Evolutionary conservation across 1,140 invertebrate genomes (phyloP).

Genomic region (Drosophila busckii): DNA sequence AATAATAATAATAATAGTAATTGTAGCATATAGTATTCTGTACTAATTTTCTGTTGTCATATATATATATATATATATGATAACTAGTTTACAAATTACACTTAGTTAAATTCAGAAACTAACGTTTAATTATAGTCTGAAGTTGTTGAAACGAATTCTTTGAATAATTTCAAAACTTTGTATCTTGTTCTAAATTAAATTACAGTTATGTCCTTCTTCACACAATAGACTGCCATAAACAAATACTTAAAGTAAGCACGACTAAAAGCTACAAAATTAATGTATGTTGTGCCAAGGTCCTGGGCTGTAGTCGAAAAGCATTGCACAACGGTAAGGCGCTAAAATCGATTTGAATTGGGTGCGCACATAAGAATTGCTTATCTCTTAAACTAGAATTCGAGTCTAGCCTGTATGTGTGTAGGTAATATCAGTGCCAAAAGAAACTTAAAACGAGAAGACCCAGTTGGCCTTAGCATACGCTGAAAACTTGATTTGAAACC

Average conservation of each 20-base stretch:
- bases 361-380: too few species aligned
- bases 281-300: slow-evolving; percentile 2
- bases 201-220: slow-evolving; percentile 1
- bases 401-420: slow-evolving; percentile 40
- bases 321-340: slow-evolving; percentile 7
- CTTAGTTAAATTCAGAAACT: slow-evolving; percentile 61
- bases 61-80: slow-evolving; percentile 30
- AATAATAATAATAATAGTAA: slow-evolving; percentile 47
- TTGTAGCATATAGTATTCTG: slow-evolving; percentile 30
- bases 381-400: slow-evolving; percentile 54
- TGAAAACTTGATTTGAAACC: slow-evolving; percentile 10
- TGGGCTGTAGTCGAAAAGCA: neutral
- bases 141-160: slow-evolving; percentile 60
- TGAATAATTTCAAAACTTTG: slow-evolving; percentile 39
- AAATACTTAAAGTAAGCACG: neutral
- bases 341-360: too few species aligned
- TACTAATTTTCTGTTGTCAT: slow-evolving; percentile 5
- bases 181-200: slow-evolving; percentile 2
- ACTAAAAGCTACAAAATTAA: neutral
- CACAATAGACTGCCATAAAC: neutral
- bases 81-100: slow-evolving; percentile 37
- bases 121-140: slow-evolving; percentile 60
- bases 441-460: neutral
- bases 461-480: neutral
- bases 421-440: slow-evolving; percentile 15